Evolutionary conservation across 2,113 vertebrate genomes (phyloP), one percentile per base, ranked within the genome.

Genomic region (Gnathonemus echidnorhynchus): DNA sequence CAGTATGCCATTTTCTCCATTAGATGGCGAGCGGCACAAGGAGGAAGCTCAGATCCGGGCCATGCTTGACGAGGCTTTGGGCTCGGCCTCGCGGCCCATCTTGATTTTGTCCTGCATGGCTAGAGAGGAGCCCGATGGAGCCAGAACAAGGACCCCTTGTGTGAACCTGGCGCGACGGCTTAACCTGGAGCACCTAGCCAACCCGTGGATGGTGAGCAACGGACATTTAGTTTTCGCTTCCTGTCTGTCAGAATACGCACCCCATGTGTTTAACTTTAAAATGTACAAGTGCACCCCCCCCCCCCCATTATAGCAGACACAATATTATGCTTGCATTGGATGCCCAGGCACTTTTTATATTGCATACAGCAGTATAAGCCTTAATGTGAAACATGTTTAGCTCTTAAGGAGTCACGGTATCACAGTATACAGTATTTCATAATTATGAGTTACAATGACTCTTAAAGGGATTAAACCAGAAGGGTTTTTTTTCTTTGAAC

Each of bases 161-260:
- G 95, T 99, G 92, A 94, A 97, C 27, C 31, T 98, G 93, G 97
- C 98, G 15, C 96, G 98, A 92, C 96, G 97, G 58, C 95, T 99
- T 6, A 91, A 92, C 39, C 95, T 99, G 24, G 92, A 93, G 52
- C 93, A 93, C 49, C 93, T 99, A 35, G 89, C 11, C 48, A 96
- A 96, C 91, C 97, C 97, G 0, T 99, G 98, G 98, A 97, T 98
- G 98, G 98, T 99, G 97, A 94, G 91, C 19, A 17, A 17, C 7
- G 35, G 11, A 2, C 19, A 3, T 24, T 89, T 56, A 6, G 13
- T 42, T 27, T 45, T 85, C 35, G 11, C 3, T 5, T 49, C 74
- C 77, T 19, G 15, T 42, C 15, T 83, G 5, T 83, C 15, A 83
- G 2, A 39, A 39, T 77, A 58, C 21, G 56, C 21, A 8, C 56